Evolutionary conservation across 2,888 invertebrate species (phyloP).

Genomic region (Morinoia aosen): DNA sequence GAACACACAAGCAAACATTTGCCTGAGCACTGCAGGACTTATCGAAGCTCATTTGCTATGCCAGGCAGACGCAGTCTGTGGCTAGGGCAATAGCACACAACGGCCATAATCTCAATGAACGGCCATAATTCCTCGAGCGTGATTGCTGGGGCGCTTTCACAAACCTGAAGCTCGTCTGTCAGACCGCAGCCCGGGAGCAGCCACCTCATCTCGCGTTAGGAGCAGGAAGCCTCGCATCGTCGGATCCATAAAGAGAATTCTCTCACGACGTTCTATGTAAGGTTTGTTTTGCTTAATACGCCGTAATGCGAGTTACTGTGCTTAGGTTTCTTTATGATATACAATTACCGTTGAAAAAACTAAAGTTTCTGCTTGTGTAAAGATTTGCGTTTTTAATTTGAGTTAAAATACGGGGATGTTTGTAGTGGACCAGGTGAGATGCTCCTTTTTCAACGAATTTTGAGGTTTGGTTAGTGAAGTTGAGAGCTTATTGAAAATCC

Average conservation of each 20-base stretch:
- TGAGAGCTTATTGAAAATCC: background rate
- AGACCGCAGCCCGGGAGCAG: background rate
- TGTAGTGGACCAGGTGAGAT: too few species aligned
- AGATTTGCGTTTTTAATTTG: too few species aligned
- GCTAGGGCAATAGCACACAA: background rate
- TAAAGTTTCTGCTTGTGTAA: too few species aligned
- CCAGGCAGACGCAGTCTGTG: constrained; percentile 2
- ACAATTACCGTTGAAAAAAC: too few species aligned
- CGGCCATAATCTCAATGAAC: constrained; percentile 2
- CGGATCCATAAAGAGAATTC: background rate
- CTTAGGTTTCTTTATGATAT: background rate
- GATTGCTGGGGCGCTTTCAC: background rate
- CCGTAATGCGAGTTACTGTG: background rate
- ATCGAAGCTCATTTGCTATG: background rate
- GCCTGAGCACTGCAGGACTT: background rate
- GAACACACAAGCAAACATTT: background rate
- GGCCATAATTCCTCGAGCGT: background rate
- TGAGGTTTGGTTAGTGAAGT: background rate
- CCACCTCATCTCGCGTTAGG: background rate
- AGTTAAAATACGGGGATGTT: too few species aligned
- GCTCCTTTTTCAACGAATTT: too few species aligned
- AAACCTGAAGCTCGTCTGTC: background rate
- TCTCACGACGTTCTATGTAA: background rate
- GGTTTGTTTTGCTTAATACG: background rate
- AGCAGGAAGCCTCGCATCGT: background rate